Base-by-base conservation (phyloP, 2,888 invertebrate species). In the Leuctra nigra region DNA sequence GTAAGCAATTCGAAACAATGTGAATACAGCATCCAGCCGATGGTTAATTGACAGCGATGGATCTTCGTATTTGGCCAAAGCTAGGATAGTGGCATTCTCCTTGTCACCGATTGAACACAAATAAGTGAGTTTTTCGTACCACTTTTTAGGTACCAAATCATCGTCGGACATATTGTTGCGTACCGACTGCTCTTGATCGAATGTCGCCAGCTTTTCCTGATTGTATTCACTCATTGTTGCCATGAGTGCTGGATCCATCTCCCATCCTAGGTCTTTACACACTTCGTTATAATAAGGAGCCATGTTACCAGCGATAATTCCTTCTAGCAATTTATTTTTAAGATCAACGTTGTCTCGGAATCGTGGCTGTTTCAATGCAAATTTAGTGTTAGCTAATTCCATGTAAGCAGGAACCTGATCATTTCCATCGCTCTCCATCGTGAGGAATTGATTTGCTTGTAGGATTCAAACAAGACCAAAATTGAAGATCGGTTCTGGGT, bases 71-170 rank as follows among this genome's bases (percentile, higher is more conserved):
- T 79, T 79, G 1, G 73, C 69, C 53, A 75, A 76, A 1, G 79
- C 78, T 41, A 79, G 64, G 1, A 70, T 67, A 33, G 74, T 75
- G 1, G 79, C 79, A 35, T 68, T 73, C 66, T 77, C 77, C 65
- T 77, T 76, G 62, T 79, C 79, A 20, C 79, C 79, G 65, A 79
- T 71, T 0, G 78, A 77, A 65, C 78, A 78, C 33, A 79, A 66
- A 61, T 79, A 79, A 61, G 78, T 77, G 63, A 79, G 68, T 63
- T 79, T 79, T 1, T 66, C 65, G 55, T 66, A 65, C 66, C 67
- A 68, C 1, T 18, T 14, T 1, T 38, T 36, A 11, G 25, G 35
- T 1, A 22, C 18, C 4, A 18, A 7, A 13, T 58, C 38, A n/a
- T 58, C 58, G 50, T 22, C 54, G 11, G 23, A 13, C 18, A 20